These are phyloP conservation scores for Drosophila colorata DNA, from an alignment of 2,888 invertebrate genomes.

Conservation along the genomic window DNA sequence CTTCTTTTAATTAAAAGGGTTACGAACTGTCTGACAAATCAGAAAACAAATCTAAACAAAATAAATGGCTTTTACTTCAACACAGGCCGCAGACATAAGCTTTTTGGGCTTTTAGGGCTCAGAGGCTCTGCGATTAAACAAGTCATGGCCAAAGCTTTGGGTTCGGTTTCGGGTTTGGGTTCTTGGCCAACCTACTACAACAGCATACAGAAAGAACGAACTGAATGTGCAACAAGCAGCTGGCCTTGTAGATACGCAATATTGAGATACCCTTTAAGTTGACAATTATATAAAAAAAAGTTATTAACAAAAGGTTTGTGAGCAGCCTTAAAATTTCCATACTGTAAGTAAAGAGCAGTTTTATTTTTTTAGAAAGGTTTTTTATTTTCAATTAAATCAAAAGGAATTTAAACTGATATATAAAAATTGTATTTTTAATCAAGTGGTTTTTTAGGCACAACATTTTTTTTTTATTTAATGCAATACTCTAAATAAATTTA, in stretches of 20 bases:
- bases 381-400: no score
- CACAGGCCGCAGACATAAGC: slow-evolving; percentile 23
- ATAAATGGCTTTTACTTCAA: slow-evolving; percentile 73
- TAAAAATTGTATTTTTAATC: no score
- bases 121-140: slow-evolving; percentile 43
- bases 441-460: no score
- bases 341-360: no score
- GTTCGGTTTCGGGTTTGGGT: slow-evolving; percentile 7
- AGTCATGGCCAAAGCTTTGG: slow-evolving; percentile 58
- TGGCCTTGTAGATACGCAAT: not conserved
- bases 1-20: slow-evolving; percentile 74
- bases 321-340: no score
- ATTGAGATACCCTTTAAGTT: slow-evolving; percentile 10
- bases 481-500: no score
- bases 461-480: no score
- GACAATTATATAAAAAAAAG: not conserved
- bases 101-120: slow-evolving; percentile 30
- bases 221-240: not conserved
- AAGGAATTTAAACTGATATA: no score
- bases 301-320: no score
- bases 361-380: no score
- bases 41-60: slow-evolving; percentile 72
- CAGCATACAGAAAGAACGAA: slow-evolving; percentile 4
- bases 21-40: slow-evolving; percentile 65
- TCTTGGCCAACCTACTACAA: slow-evolving; percentile 23